Evolutionary conservation across 2,113 vertebrate species (phyloP), one percentile per base, ranked within the genome.

Genomic region (Ailuropoda melanoleuca): DNA sequence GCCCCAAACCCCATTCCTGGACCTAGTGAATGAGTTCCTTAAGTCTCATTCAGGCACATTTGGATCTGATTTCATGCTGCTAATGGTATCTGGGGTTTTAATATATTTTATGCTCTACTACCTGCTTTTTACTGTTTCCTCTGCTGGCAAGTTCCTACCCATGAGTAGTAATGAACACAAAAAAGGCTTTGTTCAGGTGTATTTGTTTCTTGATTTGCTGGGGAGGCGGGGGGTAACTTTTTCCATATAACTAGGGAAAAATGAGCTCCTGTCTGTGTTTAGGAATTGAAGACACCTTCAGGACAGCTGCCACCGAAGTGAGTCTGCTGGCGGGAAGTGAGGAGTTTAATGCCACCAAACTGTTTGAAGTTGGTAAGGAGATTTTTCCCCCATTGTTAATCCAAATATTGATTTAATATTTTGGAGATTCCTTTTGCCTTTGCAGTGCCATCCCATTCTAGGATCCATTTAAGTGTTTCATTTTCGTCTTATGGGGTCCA

Each of bases 241-340:
- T 98, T 95, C 91, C 95, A 92, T 92, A 82, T 68, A 97, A 77
- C 86, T 6, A 39, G 60, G 56, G 60, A 21, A 97, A 97, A 98
- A 97, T 97, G 97, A 82, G 93, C 95, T 55, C 0, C 3, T 97
- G 97, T 98, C 96, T 98, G 88, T 97, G 60, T 46, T 37, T 97
- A 99, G 99, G 99, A 97, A 99, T 99, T 15, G 99, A 99, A 98
- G 99, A 99, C 84, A 99, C 99, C 94, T 99, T 99, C 98, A 99
- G 99, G 98, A 99, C 99, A 17, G 99, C 99, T 15, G 99, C 99
- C 94, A 99, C 99, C 0, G 99, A 99, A 99, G 99, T 99, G 95
- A 99, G 99, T 92, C 98, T 99, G 70, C 99, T 99, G 8, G 99
- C 99, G 7, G 99, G 99, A 97, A 99, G 99, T 0, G 99, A 99